These are phyloP conservation scores for Enteromius thamalakanensis DNA, from an alignment of 2,797 vertebrate genomes.

Conservation along the genomic window DNA sequence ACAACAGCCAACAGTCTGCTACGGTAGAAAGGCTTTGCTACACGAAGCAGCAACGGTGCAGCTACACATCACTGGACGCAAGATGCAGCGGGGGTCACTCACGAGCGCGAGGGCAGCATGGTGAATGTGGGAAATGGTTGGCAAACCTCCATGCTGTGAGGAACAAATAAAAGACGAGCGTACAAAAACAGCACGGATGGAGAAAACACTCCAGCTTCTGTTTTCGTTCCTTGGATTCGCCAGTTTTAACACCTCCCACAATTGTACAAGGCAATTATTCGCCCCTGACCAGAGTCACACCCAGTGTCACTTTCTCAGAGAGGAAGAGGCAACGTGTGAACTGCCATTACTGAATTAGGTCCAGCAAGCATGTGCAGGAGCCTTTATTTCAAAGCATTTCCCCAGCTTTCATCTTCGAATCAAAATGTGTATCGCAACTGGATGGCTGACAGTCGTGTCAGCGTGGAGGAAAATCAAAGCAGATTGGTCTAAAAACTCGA, in stretches of 20 bases:
- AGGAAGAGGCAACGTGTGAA: slow-evolving; percentile 61
- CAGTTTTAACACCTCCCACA: slow-evolving; percentile 12
- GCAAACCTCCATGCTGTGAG: background rate
- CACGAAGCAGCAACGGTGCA: slow-evolving; percentile 29
- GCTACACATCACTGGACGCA: slow-evolving; percentile 14
- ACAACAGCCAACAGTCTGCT: slow-evolving; percentile 74
- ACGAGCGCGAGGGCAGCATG: background rate
- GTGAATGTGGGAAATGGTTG: slow-evolving; percentile 18
- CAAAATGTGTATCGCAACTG: slow-evolving; percentile 76
- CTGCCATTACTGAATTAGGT: slow-evolving; percentile 78
- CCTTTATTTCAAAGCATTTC: slow-evolving; percentile 77
- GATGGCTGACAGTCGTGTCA: slow-evolving; percentile 74
- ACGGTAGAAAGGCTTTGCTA: slow-evolving; percentile 36
- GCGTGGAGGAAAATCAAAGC: slow-evolving; percentile 77
- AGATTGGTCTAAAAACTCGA: slow-evolving; percentile 70
- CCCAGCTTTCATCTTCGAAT: slow-evolving; percentile 77
- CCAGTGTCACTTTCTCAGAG: slow-evolving; percentile 24
- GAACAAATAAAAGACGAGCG: slow-evolving; percentile 15
- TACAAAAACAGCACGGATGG: background rate
- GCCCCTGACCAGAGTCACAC: slow-evolving; percentile 29
- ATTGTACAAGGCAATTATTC: slow-evolving; percentile 25
- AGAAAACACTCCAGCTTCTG: background rate
- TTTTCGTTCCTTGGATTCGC: background rate
- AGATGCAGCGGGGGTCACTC: slow-evolving; percentile 3
- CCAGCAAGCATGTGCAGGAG: slow-evolving; percentile 62